Evolutionary conservation across 2,888 invertebrate genomes (phyloP).

Genomic region (Andricus quercusramuli): DNA sequence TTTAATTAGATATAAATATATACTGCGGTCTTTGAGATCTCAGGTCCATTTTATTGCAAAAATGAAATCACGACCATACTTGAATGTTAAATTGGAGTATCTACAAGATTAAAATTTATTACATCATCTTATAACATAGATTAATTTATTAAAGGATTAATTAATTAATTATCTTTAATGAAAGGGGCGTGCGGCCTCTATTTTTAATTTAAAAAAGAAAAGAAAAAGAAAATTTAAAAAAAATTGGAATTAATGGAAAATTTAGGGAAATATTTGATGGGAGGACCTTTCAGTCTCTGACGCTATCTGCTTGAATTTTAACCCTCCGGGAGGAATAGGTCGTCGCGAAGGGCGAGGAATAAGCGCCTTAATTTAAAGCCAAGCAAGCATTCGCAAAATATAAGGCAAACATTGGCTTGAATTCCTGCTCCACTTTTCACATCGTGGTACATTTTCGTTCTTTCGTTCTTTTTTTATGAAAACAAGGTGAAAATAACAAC

Average conservation of each 20-base stretch:
- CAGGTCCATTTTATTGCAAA: no score
- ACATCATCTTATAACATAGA: background rate
- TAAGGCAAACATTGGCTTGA: constrained; percentile 56
- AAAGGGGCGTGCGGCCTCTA: no score
- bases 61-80: no score
- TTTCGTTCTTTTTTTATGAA: background rate
- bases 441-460: background rate
- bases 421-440: constrained; percentile 52
- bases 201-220: background rate
- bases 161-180: background rate
- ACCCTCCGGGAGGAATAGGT: constrained; percentile 50
- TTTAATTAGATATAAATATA: no score
- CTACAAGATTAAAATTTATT: background rate
- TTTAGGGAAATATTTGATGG: background rate
- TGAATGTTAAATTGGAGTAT: background rate
- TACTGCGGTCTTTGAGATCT: no score
- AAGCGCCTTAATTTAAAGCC: constrained; percentile 58
- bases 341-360: constrained; percentile 52
- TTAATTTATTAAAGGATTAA: background rate
- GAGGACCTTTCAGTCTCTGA: background rate
- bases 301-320: constrained; percentile 55
- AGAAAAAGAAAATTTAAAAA: no score
- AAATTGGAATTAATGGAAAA: background rate
- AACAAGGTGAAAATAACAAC: background rate
- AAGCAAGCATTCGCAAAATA: constrained; percentile 54